Evolutionary conservation across 2,888 invertebrate species (phyloP).

Genomic region (Nephrotoma guestfalica): DNA sequence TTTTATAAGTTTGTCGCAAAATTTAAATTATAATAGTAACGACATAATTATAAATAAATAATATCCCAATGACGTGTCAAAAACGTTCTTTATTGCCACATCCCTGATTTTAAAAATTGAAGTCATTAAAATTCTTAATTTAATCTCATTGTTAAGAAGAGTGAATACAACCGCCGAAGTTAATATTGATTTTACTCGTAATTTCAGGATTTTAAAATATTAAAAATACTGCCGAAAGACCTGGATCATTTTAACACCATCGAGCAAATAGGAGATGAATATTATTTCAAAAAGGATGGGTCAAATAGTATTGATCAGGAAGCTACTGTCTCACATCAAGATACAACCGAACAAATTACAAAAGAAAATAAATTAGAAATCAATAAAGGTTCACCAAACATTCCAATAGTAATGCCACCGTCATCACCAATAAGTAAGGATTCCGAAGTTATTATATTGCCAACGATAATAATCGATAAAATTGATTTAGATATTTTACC

Average conservation of each 20-base stretch:
- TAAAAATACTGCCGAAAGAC: constrained; percentile 19
- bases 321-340: not conserved
- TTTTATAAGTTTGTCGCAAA: too few species aligned
- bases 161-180: not conserved
- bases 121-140: not conserved
- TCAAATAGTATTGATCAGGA: not conserved
- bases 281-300: constrained; percentile 17
- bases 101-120: not conserved
- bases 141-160: not conserved
- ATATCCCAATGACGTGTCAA: not conserved
- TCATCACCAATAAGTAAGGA: not conserved
- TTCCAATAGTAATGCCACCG: not conserved
- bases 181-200: not conserved
- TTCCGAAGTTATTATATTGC: not conserved
- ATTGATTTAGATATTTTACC: not conserved
- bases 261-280: constrained; percentile 18
- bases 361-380: not conserved
- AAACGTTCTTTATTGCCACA: not conserved
- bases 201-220: constrained; percentile 17
- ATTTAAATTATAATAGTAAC: not conserved
- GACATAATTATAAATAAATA: not conserved
- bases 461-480: not conserved
- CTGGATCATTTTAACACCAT: constrained; percentile 17
- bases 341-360: not conserved
- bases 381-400: not conserved